These are phyloP conservation scores for Dicaeum eximium DNA, from an alignment of 2,113 vertebrate genomes.

Conservation along the genomic window DNA sequence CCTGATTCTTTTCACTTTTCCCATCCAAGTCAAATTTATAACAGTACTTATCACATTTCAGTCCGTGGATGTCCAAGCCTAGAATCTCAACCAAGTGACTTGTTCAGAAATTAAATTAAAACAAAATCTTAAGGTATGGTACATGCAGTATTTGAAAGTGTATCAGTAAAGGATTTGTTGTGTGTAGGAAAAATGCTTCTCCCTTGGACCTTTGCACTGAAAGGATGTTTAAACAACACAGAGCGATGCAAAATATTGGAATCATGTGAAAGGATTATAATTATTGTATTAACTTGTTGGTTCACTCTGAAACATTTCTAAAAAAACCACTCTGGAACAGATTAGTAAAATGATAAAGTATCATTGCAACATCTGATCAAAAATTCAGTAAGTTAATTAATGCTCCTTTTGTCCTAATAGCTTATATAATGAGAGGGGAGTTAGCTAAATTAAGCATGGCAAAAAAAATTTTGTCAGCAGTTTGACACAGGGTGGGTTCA, in stretches of 20 bases:
- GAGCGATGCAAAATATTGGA: slow-evolving; percentile 17
- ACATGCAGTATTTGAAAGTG: not conserved
- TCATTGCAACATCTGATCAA: slow-evolving; percentile 60
- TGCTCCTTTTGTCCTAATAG: slow-evolving; percentile 61
- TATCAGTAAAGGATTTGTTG: not conserved
- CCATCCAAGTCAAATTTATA: not conserved
- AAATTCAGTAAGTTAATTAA: slow-evolving; percentile 68
- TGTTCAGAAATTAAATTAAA: not conserved
- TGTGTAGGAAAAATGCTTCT: not conserved
- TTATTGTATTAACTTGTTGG: slow-evolving; percentile 57
- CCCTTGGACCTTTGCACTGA: not conserved
- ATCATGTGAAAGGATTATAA: slow-evolving; percentile 2
- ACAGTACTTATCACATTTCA: not conserved
- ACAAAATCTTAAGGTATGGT: not conserved
- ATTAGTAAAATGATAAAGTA: slow-evolving; percentile 68
- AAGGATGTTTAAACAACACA: slow-evolving; percentile 41
- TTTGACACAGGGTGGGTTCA: slow-evolving; percentile 1
- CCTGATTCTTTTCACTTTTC: not conserved
- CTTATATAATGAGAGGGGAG: slow-evolving; percentile 51
- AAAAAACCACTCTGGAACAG: slow-evolving; percentile 28
- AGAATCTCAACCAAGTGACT: not conserved
- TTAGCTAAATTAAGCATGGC: slow-evolving; percentile 51
- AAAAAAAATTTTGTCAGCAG: slow-evolving; percentile 33
- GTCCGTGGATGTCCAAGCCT: not conserved
- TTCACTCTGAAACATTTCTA: slow-evolving; percentile 50